phyloP scores from a whole-genome alignment of 2,888 invertebrate species.

The Plebejus anna region DNA sequence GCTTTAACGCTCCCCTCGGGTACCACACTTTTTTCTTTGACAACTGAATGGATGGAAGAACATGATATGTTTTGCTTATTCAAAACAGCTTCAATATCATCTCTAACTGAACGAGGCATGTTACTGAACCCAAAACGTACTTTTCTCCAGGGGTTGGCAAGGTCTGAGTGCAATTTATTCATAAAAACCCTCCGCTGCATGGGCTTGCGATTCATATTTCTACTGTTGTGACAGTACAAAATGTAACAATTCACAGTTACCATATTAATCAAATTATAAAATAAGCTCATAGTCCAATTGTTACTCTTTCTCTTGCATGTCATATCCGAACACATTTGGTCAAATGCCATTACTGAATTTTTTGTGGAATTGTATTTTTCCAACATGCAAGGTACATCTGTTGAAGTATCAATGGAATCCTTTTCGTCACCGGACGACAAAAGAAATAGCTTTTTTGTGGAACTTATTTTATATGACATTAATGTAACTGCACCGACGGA shows the following conservation, averaged over 20 bases:
- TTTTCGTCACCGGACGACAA: background rate
- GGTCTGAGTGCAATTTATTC: slow-evolving; percentile 5
- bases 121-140: background rate
- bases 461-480: background rate
- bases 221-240: background rate
- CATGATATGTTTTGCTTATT: background rate
- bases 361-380: slow-evolving; percentile 6
- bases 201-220: background rate
- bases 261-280: slow-evolving; percentile 13
- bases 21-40: background rate
- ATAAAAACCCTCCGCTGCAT: background rate
- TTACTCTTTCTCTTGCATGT: background rate
- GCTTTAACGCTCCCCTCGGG: background rate
- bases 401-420: background rate
- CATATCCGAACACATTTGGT: background rate
- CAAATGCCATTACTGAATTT: background rate
- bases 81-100: background rate
- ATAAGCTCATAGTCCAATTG: background rate
- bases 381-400: background rate
- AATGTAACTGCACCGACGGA: background rate
- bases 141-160: slow-evolving; percentile 12
- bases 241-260: background rate
- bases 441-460: background rate
- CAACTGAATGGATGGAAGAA: background rate
- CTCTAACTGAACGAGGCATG: background rate